These are phyloP conservation scores for Microtus richardsoni DNA, from an alignment of 2,113 vertebrate species.

Conservation along the genomic window DNA sequence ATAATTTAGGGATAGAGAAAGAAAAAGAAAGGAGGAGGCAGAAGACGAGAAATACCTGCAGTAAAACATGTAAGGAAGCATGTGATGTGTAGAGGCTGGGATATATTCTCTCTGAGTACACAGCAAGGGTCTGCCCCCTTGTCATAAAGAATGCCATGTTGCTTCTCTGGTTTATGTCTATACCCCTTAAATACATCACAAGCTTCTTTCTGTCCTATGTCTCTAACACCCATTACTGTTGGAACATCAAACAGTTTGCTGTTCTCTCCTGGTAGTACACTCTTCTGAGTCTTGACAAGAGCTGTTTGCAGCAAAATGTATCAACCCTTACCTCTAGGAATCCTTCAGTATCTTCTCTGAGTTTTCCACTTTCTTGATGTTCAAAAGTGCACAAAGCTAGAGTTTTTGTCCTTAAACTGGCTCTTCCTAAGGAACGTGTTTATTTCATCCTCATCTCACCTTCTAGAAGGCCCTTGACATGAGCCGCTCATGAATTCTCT, in stretches of 20 bases:
- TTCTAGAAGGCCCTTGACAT: neutral
- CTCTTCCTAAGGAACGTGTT: neutral
- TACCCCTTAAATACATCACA: accelerated
- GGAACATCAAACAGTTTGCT: neutral
- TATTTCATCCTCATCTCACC: neutral
- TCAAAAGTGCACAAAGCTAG: neutral
- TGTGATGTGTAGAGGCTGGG: neutral
- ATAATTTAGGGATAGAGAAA: neutral
- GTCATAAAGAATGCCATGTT: neutral
- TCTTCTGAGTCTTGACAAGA: neutral
- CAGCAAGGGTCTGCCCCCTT: neutral
- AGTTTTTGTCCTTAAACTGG: neutral
- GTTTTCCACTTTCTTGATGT: neutral
- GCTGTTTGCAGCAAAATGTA: neutral
- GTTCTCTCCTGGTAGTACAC: accelerated
- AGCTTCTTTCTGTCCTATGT: neutral
- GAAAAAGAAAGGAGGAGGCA: neutral
- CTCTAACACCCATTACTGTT: neutral
- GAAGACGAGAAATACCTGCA: neutral
- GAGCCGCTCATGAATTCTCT: neutral
- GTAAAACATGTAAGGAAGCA: neutral
- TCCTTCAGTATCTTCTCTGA: neutral
- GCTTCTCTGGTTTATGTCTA: neutral
- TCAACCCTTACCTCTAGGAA: neutral
- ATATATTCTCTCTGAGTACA: neutral